Evolutionary conservation across 92 coral and sea anemone genomes (phyloP), one percentile per base, ranked within the genome.

Genomic region (Umimayanthus kanabou): DNA sequence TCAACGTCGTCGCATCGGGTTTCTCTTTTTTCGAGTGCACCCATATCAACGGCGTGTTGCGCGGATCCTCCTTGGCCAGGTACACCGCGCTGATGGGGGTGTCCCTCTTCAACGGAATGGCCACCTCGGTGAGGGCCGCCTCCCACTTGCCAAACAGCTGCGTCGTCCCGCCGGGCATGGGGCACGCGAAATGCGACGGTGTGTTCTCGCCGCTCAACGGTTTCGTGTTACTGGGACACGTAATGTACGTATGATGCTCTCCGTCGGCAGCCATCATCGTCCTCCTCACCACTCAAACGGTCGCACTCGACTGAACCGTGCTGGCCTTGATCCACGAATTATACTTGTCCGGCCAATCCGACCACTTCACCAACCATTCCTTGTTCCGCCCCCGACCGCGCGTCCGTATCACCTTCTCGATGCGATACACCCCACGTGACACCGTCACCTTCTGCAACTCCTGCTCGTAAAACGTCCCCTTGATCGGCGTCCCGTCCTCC

Each of bases 371-470:
- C 42, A 73, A 33, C 18, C 33, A 10, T 3, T 73, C 22, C 0
- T 33, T 30, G 13, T 30, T 18, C 1, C 77, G 77, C 42, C 77
- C 23, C 2, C 43, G 26, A 2, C 77, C 77, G 6, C 77, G 77
- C 7, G 14, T 2, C 23, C 42, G 26, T 2, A 73, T 7, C 23
- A 73, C 77, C 0, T 18, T 37, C 28, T 73, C 77, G 0, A 73
- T 40, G 10, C 77, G 20, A 28, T n/a, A 73, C 39, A 45, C 49
- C 49, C 49, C 49, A 7, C 39, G 16, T 1, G 76, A 8, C 18
- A 26, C 39, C 29, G n/a, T n/a, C n/a, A 71, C 76, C 39, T 71
- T 71, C 18, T 71, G 76, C 76, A 71, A 71, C n/a, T 71, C 76
- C 2, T 71, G 76, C 39, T 26, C 76, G 18, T 71, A 29, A 29